A percentile compares a stretch with the other conserved stretches of the same genome.
Conservation (phyloP, 2,797 vertebrate genomes). For the Halcyon smyrnensis region DNA sequence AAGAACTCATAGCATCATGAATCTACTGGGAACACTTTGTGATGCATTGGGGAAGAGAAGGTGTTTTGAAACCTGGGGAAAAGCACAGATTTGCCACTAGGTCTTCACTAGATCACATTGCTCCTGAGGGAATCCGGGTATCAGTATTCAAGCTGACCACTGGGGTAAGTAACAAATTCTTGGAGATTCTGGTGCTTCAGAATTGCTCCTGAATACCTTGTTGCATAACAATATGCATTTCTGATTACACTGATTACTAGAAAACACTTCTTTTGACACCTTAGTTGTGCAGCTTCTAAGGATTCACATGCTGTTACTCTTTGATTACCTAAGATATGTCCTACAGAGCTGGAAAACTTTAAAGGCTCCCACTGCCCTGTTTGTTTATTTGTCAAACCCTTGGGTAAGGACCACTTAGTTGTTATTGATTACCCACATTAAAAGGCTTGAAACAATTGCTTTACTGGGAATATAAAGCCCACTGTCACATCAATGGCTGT, state of each 20-base stretch:
- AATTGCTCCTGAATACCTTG: background rate
- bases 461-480: background rate
- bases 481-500: background rate
- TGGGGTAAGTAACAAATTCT: background rate
- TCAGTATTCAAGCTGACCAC: background rate
- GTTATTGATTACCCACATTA: rapidly evolving
- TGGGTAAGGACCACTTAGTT: background rate
- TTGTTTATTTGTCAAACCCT: background rate
- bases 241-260: background rate
- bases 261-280: background rate
- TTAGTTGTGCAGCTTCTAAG: background rate
- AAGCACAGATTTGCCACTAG: background rate
- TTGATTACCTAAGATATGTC: background rate
- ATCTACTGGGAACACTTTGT: background rate
- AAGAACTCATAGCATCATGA: background rate
- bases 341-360: background rate
- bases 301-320: background rate
- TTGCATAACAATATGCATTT: background rate
- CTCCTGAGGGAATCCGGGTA: background rate
- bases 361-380: background rate
- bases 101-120: background rate
- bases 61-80: background rate
- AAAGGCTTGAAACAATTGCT: background rate
- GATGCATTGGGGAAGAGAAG: background rate
- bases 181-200: background rate